Evolutionary conservation across 1,140 invertebrate species (phyloP).

Genomic region (Drosophila azteca): DNA sequence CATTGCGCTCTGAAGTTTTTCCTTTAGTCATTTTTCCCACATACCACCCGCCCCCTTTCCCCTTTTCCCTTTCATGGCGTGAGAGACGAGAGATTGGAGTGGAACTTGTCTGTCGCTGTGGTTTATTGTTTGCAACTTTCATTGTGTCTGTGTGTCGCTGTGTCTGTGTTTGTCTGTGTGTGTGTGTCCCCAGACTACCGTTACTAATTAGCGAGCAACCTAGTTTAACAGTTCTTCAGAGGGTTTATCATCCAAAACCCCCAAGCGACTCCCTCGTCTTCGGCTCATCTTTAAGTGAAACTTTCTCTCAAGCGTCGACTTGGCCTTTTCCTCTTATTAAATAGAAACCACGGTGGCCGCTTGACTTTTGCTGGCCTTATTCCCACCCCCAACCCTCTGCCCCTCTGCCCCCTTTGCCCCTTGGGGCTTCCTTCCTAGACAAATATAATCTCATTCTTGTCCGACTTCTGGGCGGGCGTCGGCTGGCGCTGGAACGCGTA

Average conservation of each 20-base stretch:
- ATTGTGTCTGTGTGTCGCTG: conserved; percentile 29
- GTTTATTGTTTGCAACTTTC: conserved; percentile 38
- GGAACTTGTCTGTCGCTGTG: conserved; percentile 55
- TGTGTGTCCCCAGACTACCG: conserved; percentile 60
- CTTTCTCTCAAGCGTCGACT: conserved; percentile 26
- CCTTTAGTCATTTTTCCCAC: conserved; percentile 21
- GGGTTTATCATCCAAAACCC: conserved; percentile 40
- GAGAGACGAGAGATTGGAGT: neutral
- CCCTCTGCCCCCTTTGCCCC: no score
- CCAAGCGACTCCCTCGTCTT: conserved; percentile 7
- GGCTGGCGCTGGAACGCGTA: conserved; percentile 82
- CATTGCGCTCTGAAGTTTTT: conserved; percentile 20
- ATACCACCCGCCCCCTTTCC: no score
- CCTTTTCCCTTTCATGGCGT: conserved; percentile 13
- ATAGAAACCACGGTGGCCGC: conserved; percentile 38
- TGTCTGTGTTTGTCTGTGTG: conserved; percentile 6
- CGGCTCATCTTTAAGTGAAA: no score
- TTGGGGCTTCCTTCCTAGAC: conserved; percentile 51
- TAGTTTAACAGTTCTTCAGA: conserved; percentile 77
- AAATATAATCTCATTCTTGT: conserved; percentile 82
- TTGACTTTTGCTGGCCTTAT: conserved; percentile 58
- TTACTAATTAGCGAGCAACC: conserved; percentile 78
- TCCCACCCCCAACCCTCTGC: conserved; percentile 8
- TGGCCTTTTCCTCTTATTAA: conserved; percentile 59
- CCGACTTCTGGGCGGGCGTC: conserved; percentile 63